phyloP scores from a whole-genome alignment of 2,797 vertebrate species.

The Mormyrops attenuatus region DNA sequence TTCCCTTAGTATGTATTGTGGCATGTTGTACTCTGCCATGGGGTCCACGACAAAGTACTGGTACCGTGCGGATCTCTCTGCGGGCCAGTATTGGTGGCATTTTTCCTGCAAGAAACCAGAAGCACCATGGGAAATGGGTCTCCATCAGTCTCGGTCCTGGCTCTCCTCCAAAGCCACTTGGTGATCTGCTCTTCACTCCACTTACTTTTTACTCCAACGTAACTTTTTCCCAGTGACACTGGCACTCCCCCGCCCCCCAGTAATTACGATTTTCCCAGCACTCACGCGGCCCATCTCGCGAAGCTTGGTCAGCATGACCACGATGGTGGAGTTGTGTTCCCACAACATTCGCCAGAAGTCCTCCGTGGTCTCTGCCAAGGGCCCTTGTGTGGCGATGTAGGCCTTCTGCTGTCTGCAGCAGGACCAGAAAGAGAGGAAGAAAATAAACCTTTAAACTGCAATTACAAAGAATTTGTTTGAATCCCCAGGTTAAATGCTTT shows the following conservation, averaged over 20 bases:
- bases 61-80: constrained; percentile 94
- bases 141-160: background rate
- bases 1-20: constrained; percentile 95
- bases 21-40: constrained; percentile 99
- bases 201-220: background rate
- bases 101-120: constrained; percentile 73
- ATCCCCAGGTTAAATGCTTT: background rate
- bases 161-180: background rate
- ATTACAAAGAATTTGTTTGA: background rate
- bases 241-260: background rate
- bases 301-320: constrained; percentile 98
- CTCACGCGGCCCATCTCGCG: constrained; percentile 96
- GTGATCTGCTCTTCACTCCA: background rate
- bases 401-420: constrained; percentile 84
- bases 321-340: constrained; percentile 99
- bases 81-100: constrained; percentile 98
- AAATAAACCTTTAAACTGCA: background rate
- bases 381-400: constrained; percentile 97
- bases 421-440: background rate
- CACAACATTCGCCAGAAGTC: constrained; percentile 99
- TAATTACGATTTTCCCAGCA: constrained; percentile 9
- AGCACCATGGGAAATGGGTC: background rate
- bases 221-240: background rate
- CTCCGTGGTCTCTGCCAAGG: constrained; percentile 96
- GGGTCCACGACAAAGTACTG: constrained; percentile 99